Evolutionary conservation across 1,140 invertebrate species (phyloP).

Genomic region (Eubasilissa regina): DNA sequence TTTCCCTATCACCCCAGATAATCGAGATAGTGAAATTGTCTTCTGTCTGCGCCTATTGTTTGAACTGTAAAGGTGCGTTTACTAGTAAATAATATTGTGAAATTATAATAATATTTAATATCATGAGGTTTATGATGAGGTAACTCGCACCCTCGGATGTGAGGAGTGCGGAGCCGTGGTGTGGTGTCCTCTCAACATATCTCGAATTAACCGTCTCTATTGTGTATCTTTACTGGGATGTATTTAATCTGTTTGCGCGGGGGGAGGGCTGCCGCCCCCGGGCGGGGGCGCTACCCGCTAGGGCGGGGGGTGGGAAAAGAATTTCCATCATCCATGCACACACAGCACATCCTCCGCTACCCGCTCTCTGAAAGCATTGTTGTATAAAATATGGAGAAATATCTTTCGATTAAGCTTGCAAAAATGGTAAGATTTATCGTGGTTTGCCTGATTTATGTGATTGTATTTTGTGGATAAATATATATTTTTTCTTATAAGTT

Average conservation of each 20-base stretch:
- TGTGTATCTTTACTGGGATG: constrained; percentile 58
- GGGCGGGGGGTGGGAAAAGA: constrained; percentile 7
- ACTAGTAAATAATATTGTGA: too few species aligned
- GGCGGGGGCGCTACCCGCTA: not conserved
- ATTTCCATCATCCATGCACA: constrained; percentile 8
- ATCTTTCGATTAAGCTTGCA: constrained; percentile 30
- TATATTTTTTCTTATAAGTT: not conserved
- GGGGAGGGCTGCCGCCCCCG: not conserved
- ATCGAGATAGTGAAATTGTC: too few species aligned
- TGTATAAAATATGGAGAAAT: constrained; percentile 32
- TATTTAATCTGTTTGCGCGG: constrained; percentile 60
- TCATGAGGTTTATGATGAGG: too few species aligned
- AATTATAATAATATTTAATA: too few species aligned
- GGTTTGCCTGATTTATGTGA: constrained; percentile 24
- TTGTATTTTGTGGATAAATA: not conserved
- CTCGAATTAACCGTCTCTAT: constrained; percentile 56
- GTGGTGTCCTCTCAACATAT: constrained; percentile 9
- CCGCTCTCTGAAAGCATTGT: not conserved
- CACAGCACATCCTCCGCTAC: not conserved
- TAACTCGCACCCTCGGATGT: too few species aligned
- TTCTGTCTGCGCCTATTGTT: too few species aligned
- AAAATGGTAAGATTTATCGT: constrained; percentile 27
- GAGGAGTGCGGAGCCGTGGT: too few species aligned
- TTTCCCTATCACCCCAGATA: too few species aligned
- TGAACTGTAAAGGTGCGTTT: too few species aligned